These are phyloP conservation scores for Schizaphis graminum DNA, from an alignment of 2,888 invertebrate species.

Conservation along the genomic window DNA sequence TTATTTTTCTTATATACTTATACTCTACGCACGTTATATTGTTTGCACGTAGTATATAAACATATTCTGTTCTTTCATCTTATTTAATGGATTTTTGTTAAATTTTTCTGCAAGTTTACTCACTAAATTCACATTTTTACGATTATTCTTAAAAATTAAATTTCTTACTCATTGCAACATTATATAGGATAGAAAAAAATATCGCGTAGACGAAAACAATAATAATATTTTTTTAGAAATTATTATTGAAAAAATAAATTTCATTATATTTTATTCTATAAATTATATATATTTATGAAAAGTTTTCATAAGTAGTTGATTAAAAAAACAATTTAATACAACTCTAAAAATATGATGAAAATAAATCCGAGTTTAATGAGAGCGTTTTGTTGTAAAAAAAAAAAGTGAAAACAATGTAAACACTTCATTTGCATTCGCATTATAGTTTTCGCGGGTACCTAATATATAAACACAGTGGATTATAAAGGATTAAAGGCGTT, in stretches of 20 bases:
- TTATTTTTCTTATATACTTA: neutral
- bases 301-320: neutral
- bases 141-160: neutral
- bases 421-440: conserved; percentile 23
- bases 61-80: conserved; percentile 32
- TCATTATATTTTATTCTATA: neutral
- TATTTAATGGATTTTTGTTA: conserved; percentile 16
- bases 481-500: conserved; percentile 55
- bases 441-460: neutral
- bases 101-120: neutral
- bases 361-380: conserved; percentile 14
- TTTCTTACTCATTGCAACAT: neutral
- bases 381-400: neutral
- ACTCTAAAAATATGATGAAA: neutral
- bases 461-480: conserved; percentile 8
- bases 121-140: neutral
- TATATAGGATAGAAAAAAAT: neutral
- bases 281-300: neutral
- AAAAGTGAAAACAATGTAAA: neutral
- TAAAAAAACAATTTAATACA: neutral
- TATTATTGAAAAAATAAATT: neutral
- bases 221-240: neutral
- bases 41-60: neutral
- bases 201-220: neutral
- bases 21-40: neutral